These are phyloP conservation scores for Amorpha juglandis DNA, from an alignment of 2,888 invertebrate species.

Conservation along the genomic window DNA sequence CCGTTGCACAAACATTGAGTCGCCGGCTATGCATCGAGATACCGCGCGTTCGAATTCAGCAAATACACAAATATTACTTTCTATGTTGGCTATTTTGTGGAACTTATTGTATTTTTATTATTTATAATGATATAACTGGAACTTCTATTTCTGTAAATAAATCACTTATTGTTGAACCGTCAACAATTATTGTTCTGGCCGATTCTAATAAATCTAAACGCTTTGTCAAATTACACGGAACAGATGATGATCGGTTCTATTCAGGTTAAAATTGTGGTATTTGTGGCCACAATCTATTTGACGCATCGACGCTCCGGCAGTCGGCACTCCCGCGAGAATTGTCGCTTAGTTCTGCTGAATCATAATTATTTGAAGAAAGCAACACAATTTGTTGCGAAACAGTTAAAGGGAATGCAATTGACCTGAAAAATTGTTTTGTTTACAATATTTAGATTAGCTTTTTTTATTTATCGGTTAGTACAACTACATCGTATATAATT, in stretches of 20 bases:
- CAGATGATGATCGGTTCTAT: neutral
- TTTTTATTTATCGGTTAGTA: no score
- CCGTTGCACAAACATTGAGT: no score
- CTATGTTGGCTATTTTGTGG: no score
- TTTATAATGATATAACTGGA: no score
- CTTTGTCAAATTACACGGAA: neutral
- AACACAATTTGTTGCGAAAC: neutral
- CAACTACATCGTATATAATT: no score
- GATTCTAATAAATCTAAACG: neutral
- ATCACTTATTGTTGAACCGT: no score
- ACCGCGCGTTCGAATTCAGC: no score
- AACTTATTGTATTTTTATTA: no score
- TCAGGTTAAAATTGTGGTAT: neutral
- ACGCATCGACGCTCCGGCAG: neutral
- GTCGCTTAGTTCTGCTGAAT: neutral
- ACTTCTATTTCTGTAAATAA: no score
- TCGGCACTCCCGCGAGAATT: neutral
- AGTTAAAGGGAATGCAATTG: neutral
- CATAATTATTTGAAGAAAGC: constrained; percentile 1
- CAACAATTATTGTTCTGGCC: neutral
- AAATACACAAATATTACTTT: no score
- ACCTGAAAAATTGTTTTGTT: neutral
- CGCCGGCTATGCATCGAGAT: no score
- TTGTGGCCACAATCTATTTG: neutral
- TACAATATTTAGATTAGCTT: no score